Evolutionary conservation across 2,113 vertebrate genomes (phyloP), one percentile per base, ranked within the genome.

Genomic region (Pleuronectes platessa): DNA sequence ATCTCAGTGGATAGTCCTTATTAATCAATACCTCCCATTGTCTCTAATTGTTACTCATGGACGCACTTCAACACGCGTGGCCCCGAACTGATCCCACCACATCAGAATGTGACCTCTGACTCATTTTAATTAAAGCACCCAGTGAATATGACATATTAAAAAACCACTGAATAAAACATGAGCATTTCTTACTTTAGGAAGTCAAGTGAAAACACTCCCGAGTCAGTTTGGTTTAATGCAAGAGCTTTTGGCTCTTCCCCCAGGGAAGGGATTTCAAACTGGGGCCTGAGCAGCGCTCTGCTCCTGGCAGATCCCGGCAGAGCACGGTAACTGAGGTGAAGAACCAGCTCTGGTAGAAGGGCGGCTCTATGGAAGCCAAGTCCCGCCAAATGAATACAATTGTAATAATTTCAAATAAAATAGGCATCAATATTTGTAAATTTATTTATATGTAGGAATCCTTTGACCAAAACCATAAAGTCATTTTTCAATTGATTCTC

Each of bases 131-230:
- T 93, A 90, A 76, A 66, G 56, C 51, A 27, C 51, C 89, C 92
- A 87, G 61, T 72, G 80, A 82, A 58, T 86, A 85, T 90, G 80
- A 94, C 94, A 96, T 95, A 96, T 96, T 96, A 91, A 96, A 96
- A 92, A 91, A 21, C 72, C 85, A 65, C 88, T 97, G 64, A 96
- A 97, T 96, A 93, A 96, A 94, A 85, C 86, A 96, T 94, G 84
- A 70, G 23, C 67, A 27, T 88, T 92, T 93, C 90, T 93, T 92
- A 95, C 93, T 95, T 95, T 82, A 93, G 94, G 91, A 95, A 93
- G 92, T 94, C 93, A 95, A 93, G 95, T 94, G 94, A 94, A 96
- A 93, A 93, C 90, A 94, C 93, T 95, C 94, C 94, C 89, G 61
- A 77, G 91, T 91, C 85, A 86, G 76, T 85, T 91, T 78, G 85